phyloP scores from a whole-genome alignment of 2,888 invertebrate species.

The Ypsolopha sequella region DNA sequence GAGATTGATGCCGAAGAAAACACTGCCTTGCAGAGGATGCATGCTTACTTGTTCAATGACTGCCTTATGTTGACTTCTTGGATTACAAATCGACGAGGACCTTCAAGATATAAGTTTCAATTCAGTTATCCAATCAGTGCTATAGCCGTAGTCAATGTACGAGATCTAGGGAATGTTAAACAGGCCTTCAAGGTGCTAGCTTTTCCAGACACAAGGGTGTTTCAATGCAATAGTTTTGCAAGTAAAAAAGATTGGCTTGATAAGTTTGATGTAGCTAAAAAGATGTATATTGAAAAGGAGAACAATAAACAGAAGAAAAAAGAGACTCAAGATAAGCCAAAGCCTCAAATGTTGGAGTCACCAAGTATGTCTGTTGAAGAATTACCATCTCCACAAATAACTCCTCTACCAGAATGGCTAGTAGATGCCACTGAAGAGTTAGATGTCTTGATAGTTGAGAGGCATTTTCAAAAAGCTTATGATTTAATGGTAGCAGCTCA shows the following conservation, averaged over 20 bases:
- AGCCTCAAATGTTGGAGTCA: conserved; percentile 48
- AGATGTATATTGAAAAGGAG: conserved; percentile 76
- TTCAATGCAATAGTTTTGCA: conserved; percentile 87
- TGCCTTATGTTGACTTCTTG: conserved; percentile 90
- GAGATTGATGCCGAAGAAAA: conserved; percentile 92
- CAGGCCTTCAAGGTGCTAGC: conserved; percentile 95
- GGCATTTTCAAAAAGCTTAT: conserved; percentile 95
- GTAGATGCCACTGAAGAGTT: conserved; percentile 93
- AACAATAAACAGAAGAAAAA: conserved; percentile 71
- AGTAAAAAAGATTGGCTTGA: conserved; percentile 94
- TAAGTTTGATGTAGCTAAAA: conserved; percentile 91
- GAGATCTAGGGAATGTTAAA: conserved; percentile 90
- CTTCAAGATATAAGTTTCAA: conserved; percentile 87
- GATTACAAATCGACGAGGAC: conserved; percentile 80
- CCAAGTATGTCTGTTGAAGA: conserved; percentile 62
- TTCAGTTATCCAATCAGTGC: conserved; percentile 87
- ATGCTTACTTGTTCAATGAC: conserved; percentile 94
- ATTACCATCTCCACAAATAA: conserved; percentile 45
- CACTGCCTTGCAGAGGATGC: conserved; percentile 87
- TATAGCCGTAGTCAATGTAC: conserved; percentile 93
- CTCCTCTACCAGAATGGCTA: conserved; percentile 84
- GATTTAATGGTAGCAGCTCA: conserved; percentile 76
- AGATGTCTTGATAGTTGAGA: conserved; percentile 94
- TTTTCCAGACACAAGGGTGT: conserved; percentile 93
- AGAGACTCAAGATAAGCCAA: conserved; percentile 48